Conservation (phyloP, 2,797 vertebrate genomes). For the Cheirogaleus major region DNA sequence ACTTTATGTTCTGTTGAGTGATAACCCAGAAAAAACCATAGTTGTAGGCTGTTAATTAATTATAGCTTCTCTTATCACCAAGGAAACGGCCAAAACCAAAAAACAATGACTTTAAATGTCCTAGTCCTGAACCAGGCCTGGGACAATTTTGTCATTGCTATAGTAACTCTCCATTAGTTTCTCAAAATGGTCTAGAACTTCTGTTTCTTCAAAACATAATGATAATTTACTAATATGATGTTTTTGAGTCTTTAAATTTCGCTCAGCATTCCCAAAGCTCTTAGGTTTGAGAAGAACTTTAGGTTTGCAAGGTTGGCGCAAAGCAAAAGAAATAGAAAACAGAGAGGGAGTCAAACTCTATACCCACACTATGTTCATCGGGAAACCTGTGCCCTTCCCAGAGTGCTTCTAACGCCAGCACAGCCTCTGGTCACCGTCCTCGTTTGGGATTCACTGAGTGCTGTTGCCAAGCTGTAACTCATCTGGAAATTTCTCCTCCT, state of each 20-base stretch:
- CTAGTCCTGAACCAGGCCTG: slow-evolving; percentile 1
- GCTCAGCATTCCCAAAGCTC: neutral
- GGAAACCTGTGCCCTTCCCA: neutral
- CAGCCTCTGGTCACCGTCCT: neutral
- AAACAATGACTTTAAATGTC: slow-evolving; percentile 6
- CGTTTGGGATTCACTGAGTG: neutral
- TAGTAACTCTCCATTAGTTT: slow-evolving; percentile 53
- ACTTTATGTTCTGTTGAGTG: slow-evolving; percentile 56
- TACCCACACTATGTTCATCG: accelerated
- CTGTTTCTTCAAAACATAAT: neutral
- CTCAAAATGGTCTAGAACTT: slow-evolving; percentile 10
- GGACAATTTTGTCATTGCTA: slow-evolving; percentile 47
- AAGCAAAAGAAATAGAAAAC: accelerated
- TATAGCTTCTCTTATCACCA: slow-evolving; percentile 51
- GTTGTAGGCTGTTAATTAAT: slow-evolving; percentile 73
- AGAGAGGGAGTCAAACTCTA: accelerated
- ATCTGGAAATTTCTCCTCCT: neutral
- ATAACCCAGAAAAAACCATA: slow-evolving; percentile 70
- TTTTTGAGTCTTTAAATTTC: neutral
- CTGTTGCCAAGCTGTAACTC: neutral
- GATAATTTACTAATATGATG: neutral
- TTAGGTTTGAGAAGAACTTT: neutral
- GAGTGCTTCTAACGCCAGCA: accelerated
- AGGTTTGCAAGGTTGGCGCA: neutral
- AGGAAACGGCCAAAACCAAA: slow-evolving; percentile 62